phyloP scores from a whole-genome alignment of 2,888 invertebrate species.

The Sinhomidia bicolor region DNA sequence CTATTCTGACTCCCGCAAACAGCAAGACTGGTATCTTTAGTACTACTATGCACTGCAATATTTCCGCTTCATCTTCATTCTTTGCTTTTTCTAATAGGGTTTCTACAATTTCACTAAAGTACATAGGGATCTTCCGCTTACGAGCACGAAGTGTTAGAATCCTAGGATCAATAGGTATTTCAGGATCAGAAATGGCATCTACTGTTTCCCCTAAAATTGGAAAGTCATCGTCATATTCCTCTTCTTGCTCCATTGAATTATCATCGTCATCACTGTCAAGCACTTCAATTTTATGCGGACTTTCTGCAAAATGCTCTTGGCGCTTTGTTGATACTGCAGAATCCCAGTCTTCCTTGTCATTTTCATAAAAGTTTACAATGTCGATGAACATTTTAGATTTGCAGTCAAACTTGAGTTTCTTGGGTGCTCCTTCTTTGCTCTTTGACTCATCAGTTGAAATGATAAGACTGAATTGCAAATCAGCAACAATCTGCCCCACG shows the following conservation, averaged over 20 bases:
- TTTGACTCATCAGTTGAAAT: background rate
- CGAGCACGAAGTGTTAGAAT: conserved; percentile 60
- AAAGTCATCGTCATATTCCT: conserved; percentile 48
- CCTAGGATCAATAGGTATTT: conserved; percentile 68
- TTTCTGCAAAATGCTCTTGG: background rate
- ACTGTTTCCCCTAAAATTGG: background rate
- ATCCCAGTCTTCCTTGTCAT: background rate
- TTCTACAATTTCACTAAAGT: conserved; percentile 78
- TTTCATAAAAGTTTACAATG: conserved; percentile 69
- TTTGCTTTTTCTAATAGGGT: conserved; percentile 72
- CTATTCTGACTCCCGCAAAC: conserved; percentile 69
- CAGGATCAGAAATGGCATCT: conserved; percentile 46
- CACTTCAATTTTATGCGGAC: conserved; percentile 49
- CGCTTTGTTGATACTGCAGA: background rate
- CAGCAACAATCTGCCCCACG: conserved; percentile 75
- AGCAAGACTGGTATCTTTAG: conserved; percentile 76
- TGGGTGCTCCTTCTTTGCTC: conserved; percentile 15
- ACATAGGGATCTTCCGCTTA: conserved; percentile 73
- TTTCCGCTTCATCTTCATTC: conserved; percentile 76
- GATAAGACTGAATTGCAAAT: conserved; percentile 49
- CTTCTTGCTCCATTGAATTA: conserved; percentile 53
- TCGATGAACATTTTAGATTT: conserved; percentile 63
- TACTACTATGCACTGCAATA: conserved; percentile 72
- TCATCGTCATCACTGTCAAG: conserved; percentile 79
- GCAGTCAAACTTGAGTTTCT: conserved; percentile 73